Conservation (phyloP, 2,797 vertebrate genomes). For the Cottoperca gobio region DNA sequence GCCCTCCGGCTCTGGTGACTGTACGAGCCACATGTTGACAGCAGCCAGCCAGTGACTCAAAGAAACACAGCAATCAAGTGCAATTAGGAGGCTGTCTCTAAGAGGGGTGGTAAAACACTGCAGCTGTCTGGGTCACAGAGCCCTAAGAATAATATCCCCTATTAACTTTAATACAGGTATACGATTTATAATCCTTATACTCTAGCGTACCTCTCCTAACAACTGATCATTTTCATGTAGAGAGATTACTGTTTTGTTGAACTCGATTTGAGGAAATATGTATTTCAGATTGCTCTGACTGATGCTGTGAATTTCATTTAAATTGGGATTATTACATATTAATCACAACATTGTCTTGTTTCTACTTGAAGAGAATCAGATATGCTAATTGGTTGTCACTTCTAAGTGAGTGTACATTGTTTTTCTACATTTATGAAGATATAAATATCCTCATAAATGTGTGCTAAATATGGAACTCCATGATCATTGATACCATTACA, state of each 20-base stretch:
- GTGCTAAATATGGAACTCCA: neutral
- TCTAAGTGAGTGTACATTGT: neutral
- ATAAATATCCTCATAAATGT: neutral
- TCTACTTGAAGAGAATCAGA: neutral
- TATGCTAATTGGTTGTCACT: neutral
- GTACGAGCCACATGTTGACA: conserved; percentile 59
- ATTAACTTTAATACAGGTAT: neutral
- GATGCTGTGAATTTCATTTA: neutral
- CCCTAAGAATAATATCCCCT: neutral
- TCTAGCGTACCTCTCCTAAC: neutral
- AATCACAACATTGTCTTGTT: neutral
- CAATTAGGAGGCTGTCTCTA: conserved; percentile 8
- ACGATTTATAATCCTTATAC: neutral
- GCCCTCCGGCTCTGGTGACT: conserved; percentile 64
- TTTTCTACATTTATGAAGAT: neutral
- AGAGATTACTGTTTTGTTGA: neutral
- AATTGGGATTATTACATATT: neutral
- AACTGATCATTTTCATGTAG: neutral
- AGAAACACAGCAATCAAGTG: conserved; percentile 32
- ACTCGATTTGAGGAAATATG: neutral
- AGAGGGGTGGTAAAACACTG: neutral
- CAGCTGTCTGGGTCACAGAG: conserved; percentile 10
- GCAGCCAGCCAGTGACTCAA: conserved; percentile 43
- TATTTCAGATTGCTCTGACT: neutral
- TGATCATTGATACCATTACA: neutral